Evolutionary conservation across 2,797 vertebrate genomes (phyloP).

Genomic region (Zalophus californianus): DNA sequence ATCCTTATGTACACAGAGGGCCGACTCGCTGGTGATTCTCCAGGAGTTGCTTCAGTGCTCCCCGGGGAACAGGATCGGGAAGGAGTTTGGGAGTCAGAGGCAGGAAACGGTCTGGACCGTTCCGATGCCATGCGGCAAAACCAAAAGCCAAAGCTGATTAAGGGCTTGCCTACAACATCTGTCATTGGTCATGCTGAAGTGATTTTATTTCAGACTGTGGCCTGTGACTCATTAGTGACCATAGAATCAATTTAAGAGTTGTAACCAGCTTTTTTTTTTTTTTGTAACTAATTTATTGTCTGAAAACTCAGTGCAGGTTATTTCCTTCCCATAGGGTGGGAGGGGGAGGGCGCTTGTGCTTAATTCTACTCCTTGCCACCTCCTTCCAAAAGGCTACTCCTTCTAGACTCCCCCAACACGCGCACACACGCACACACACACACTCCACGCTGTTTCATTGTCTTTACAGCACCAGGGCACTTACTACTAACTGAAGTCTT

Average conservation of each 20-base stretch:
- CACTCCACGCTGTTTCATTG: not conserved
- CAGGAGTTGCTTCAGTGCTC: not conserved
- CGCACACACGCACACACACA: not conserved
- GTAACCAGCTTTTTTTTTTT: not conserved
- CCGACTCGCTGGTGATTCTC: not conserved
- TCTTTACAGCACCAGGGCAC: not conserved
- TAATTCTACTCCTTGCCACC: not conserved
- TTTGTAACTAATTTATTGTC: not conserved
- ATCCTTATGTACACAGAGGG: not conserved
- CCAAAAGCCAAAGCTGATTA: not conserved
- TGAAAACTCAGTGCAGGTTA: not conserved
- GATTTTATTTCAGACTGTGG: constrained; percentile 34
- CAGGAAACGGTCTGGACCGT: not conserved
- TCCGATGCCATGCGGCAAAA: not conserved
- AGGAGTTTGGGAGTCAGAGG: not conserved
- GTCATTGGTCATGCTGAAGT: not conserved
- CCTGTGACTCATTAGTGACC: not conserved
- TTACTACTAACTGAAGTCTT: not conserved
- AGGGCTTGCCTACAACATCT: not conserved
- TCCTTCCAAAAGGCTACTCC: not conserved
- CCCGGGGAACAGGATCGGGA: not conserved
- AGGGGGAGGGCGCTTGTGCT: not conserved
- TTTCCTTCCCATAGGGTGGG: not conserved
- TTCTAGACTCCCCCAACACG: not conserved
- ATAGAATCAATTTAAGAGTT: constrained; percentile 11